Evolutionary conservation across 2,113 vertebrate species (phyloP).

Genomic region (Onychostoma macrolepis): DNA sequence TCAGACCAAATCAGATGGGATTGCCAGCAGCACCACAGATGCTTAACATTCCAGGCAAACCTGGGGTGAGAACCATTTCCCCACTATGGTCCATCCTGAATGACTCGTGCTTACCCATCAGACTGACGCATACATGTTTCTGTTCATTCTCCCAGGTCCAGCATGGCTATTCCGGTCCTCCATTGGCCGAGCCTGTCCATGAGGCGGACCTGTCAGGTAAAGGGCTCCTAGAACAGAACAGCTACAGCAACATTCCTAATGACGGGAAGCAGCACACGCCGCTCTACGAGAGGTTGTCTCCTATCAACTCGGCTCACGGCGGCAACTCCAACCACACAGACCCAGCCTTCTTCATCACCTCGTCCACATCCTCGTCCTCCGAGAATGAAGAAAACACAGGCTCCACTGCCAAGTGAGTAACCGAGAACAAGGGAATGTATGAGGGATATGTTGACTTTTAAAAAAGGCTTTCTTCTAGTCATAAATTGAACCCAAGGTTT

Average conservation of each 20-base stretch:
- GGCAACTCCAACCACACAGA: slow-evolving; percentile 85
- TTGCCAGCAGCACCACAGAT: slow-evolving; percentile 84
- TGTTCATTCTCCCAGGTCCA: slow-evolving; percentile 64
- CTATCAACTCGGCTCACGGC: slow-evolving; percentile 81
- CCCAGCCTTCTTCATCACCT: slow-evolving; percentile 82
- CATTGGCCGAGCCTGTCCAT: slow-evolving; percentile 74
- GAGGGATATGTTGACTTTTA: neutral
- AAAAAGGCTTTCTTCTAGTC: too few species aligned
- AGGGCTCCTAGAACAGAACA: slow-evolving; percentile 84
- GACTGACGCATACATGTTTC: neutral
- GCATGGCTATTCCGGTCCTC: slow-evolving; percentile 78
- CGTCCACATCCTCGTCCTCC: slow-evolving; percentile 85
- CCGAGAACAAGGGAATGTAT: neutral
- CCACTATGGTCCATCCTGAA: neutral
- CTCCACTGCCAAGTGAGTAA: slow-evolving; percentile 86
- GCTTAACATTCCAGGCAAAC: slow-evolving; percentile 90
- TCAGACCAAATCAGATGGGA: slow-evolving; percentile 87
- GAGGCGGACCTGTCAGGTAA: slow-evolving; percentile 79
- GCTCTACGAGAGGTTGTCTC: slow-evolving; percentile 90
- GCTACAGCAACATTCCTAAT: slow-evolving; percentile 89
- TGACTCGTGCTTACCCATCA: neutral
- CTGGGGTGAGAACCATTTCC: slow-evolving; percentile 76
- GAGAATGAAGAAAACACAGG: slow-evolving; percentile 88
- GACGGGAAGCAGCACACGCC: slow-evolving; percentile 93
- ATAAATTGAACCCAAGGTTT: too few species aligned